Percentiles rank a stretch among this genome's conserved stretches.
Evolutionary conservation across 2,888 invertebrate species (phyloP).

Genomic region (Caenorhabditis zanzibari): DNA sequence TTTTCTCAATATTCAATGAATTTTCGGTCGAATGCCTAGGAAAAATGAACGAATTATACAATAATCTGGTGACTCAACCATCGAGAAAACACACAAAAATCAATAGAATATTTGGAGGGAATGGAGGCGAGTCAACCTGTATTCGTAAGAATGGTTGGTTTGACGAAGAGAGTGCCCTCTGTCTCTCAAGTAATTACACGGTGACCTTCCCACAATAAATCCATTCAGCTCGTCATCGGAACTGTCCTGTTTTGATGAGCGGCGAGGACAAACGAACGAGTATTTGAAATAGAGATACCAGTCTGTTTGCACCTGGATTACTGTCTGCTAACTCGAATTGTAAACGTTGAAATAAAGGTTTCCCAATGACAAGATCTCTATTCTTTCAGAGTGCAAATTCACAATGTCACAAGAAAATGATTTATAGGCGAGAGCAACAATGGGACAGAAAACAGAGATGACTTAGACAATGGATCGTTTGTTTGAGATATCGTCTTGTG

Average conservation of each 20-base stretch:
- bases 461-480: constrained; percentile 17
- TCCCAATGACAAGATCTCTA: too few relatives aligned
- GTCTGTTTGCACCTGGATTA: not conserved
- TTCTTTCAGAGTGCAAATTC: not conserved
- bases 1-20: not conserved
- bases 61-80: too few relatives aligned
- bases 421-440: constrained; percentile 23
- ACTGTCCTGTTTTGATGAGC: constrained; percentile 36
- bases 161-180: constrained; percentile 2
- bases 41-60: not conserved
- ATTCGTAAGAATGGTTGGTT: not conserved
- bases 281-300: not conserved
- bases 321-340: constrained; percentile 9
- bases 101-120: not conserved
- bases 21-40: not conserved
- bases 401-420: not conserved
- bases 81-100: not conserved
- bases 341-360: not conserved
- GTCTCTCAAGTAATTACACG: constrained; percentile 25
- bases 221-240: constrained; percentile 42
- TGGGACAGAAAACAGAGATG: constrained; percentile 2
- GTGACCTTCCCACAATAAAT: constrained; percentile 24
- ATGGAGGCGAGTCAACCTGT: not conserved
- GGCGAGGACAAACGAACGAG: constrained; percentile 18
- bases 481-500: constrained; percentile 29